phyloP scores from a whole-genome alignment of 2,797 vertebrate genomes.

The Tamandua tetradactyla region DNA sequence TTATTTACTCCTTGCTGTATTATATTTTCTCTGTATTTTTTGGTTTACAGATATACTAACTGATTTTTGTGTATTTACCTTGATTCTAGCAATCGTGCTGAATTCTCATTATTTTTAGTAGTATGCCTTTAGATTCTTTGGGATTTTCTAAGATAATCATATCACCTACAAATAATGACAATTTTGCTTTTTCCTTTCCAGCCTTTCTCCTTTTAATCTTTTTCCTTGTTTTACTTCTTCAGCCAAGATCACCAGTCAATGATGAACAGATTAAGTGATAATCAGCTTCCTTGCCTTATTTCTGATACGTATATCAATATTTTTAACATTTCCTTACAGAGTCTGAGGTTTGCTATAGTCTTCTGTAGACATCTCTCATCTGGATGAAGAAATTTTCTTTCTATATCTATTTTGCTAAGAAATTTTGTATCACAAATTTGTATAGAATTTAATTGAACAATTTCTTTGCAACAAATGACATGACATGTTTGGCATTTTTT shows the following conservation, averaged over 20 bases:
- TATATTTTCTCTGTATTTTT: not conserved
- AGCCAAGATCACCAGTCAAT: not conserved
- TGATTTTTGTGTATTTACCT: not conserved
- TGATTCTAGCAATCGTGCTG: not conserved
- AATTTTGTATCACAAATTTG: not conserved
- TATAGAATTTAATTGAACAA: not conserved
- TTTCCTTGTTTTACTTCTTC: not conserved
- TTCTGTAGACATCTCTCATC: not conserved
- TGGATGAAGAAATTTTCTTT: not conserved
- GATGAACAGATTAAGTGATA: not conserved
- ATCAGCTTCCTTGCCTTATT: not conserved
- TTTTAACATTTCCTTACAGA: slow-evolving; percentile 2
- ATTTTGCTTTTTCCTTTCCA: not conserved
- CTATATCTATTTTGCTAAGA: not conserved
- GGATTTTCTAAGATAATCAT: not conserved
- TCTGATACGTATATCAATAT: not conserved
- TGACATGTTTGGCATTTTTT: not conserved
- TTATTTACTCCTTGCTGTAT: not conserved
- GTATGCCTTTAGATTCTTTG: not conserved
- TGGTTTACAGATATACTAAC: not conserved
- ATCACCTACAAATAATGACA: not conserved
- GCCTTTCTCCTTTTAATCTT: not conserved
- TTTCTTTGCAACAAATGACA: not conserved
- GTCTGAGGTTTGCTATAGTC: not conserved
- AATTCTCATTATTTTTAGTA: not conserved